phyloP scores from a whole-genome alignment of 2,797 vertebrate species.

The Salmo trutta region DNA sequence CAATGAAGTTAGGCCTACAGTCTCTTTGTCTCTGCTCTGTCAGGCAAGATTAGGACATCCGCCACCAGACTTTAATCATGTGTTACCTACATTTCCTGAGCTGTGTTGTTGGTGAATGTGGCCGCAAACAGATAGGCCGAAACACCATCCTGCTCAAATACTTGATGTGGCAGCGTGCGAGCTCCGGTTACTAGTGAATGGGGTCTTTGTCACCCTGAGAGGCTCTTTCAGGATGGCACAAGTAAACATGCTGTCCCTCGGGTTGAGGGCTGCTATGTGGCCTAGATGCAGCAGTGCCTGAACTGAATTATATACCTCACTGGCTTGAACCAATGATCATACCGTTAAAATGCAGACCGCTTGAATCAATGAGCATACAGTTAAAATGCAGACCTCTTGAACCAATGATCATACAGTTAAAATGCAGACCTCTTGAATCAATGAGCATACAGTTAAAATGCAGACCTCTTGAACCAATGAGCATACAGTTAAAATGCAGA shows the following conservation, averaged over 20 bases:
- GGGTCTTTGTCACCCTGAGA: conserved; percentile 60
- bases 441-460: not conserved
- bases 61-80: not conserved
- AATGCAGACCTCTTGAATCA: not conserved
- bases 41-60: not conserved
- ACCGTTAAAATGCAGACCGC: not conserved
- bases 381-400: not conserved
- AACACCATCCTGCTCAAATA: conserved; percentile 19
- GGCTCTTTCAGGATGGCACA: conserved; percentile 27
- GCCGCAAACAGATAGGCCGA: conserved; percentile 9
- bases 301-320: not conserved
- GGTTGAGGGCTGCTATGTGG: not conserved
- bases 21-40: not conserved
- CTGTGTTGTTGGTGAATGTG: not conserved
- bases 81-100: not conserved
- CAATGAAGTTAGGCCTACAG: not conserved
- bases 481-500: too few relatives aligned
- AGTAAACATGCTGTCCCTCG: conserved; percentile 47
- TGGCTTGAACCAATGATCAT: not conserved
- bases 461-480: not conserved
- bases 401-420: not conserved
- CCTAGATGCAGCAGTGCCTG: conserved; percentile 3
- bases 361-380: not conserved
- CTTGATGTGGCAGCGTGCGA: conserved; percentile 61
- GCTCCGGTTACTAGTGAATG: conserved; percentile 59